Evolutionary conservation across 2,888 invertebrate genomes (phyloP).

Genomic region (Eudemis profundana): DNA sequence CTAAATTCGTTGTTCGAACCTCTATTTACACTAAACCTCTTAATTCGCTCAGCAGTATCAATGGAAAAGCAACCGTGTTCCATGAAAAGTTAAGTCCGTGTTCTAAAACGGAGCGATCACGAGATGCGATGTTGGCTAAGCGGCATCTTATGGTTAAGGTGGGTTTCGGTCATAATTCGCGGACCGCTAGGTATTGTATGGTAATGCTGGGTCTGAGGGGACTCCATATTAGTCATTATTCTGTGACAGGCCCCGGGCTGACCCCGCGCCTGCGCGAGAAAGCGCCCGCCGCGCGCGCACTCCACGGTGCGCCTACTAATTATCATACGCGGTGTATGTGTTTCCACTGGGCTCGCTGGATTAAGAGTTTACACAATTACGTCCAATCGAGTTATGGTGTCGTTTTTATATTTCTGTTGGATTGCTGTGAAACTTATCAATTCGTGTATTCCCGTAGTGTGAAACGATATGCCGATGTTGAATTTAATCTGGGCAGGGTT

Average conservation of each 20-base stretch:
- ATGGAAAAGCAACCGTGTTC: neutral
- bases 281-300: conserved; percentile 15
- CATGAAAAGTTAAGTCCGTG: neutral
- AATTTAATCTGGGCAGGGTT: too few relatives aligned
- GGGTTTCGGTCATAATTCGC: conserved; percentile 57
- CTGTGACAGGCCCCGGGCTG: conserved; percentile 49
- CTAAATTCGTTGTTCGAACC: conserved; percentile 51
- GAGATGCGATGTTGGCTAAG: neutral
- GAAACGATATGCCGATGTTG: too few relatives aligned
- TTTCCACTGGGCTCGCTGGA: conserved; percentile 23
- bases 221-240: conserved; percentile 54
- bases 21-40: conserved; percentile 34
- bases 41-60: neutral
- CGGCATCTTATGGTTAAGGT: conserved; percentile 46
- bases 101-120: neutral
- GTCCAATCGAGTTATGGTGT: neutral
- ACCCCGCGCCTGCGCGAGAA: conserved; percentile 37
- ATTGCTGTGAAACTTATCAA: neutral
- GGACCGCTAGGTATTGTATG: conserved; percentile 67
- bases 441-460: too few relatives aligned
- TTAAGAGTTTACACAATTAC: conserved; percentile 32
- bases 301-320: conserved; percentile 37
- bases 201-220: conserved; percentile 57
- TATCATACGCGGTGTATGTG: conserved; percentile 33
- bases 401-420: neutral